Evolutionary conservation across 2,797 vertebrate species (phyloP).

Genomic region (Taeniopygia guttata): DNA sequence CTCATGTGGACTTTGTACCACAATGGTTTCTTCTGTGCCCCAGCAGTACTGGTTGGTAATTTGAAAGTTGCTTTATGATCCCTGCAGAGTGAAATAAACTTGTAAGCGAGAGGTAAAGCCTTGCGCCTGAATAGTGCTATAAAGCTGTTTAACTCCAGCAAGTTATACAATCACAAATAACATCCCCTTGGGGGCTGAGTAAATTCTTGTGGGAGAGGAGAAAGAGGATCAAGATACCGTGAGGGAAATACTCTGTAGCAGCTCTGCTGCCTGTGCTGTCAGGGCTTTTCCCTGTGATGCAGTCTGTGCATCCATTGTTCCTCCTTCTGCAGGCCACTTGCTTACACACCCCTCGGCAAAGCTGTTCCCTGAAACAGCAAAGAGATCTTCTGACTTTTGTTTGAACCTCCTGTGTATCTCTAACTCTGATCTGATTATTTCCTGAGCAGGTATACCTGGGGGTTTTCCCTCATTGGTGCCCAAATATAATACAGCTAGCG

Average conservation of each 20-base stretch:
- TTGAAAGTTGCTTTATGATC: constrained; percentile 55
- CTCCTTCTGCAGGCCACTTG: background rate
- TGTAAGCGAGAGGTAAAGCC: constrained; percentile 26
- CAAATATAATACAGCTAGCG: background rate
- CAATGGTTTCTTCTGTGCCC: constrained; percentile 1
- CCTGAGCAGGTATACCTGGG: background rate
- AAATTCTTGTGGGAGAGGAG: constrained; percentile 33
- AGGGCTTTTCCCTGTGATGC: background rate
- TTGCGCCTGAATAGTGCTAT: constrained; percentile 37
- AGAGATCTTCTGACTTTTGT: background rate
- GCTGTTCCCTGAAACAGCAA: background rate
- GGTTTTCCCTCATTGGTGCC: accelerated
- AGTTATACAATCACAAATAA: constrained; percentile 26
- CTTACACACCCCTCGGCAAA: background rate
- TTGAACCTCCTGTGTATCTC: background rate
- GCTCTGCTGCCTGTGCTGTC: accelerated
- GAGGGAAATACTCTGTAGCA: background rate
- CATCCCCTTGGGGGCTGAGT: background rate
- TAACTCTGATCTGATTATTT: background rate
- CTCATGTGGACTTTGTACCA: background rate
- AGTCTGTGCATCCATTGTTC: background rate
- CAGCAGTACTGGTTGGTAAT: constrained; percentile 5
- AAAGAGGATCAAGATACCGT: background rate
- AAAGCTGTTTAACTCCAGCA: constrained; percentile 33
- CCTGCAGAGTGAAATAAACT: constrained; percentile 52